Percentiles rank a stretch among this genome's conserved stretches.
Conservation (phyloP, 2,797 vertebrate species). For the Rallus crepitans region DNA sequence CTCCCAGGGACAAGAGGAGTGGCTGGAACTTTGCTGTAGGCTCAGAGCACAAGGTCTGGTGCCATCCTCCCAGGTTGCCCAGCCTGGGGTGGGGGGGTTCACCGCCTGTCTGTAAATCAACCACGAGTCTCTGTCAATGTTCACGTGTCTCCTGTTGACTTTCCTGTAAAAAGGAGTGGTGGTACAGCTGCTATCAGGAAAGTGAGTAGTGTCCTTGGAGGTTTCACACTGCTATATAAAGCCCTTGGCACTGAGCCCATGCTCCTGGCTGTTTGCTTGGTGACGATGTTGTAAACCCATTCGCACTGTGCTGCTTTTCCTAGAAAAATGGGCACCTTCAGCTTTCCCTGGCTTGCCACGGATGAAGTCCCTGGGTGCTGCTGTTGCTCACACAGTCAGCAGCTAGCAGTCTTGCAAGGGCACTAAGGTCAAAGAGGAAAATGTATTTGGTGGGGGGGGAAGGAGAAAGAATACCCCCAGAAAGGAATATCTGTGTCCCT, state of each 20-base stretch:
- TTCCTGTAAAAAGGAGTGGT: neutral
- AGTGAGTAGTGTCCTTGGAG: neutral
- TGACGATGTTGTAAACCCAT: neutral
- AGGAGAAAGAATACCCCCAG: neutral
- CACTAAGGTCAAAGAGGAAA: neutral
- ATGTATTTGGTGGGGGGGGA: neutral
- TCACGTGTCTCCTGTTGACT: neutral
- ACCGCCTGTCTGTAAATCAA: neutral
- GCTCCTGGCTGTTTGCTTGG: neutral
- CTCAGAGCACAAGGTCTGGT: neutral
- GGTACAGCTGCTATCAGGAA: neutral
- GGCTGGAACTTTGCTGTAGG: neutral
- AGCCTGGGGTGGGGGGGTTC: neutral
- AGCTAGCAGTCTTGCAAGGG: neutral
- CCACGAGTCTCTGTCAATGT: neutral
- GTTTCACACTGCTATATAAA: neutral
- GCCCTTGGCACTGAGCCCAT: neutral
- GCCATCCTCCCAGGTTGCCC: accelerated
- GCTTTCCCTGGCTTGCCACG: neutral
- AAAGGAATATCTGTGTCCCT: neutral
- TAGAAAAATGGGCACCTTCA: neutral
- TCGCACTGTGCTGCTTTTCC: neutral
- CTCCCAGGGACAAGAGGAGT: neutral
- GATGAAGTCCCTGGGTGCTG: neutral
- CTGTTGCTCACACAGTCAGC: neutral